Evolutionary conservation across 1,140 invertebrate species (phyloP), one percentile per base, ranked within the genome.

Genomic region (Drosophila leontia): DNA sequence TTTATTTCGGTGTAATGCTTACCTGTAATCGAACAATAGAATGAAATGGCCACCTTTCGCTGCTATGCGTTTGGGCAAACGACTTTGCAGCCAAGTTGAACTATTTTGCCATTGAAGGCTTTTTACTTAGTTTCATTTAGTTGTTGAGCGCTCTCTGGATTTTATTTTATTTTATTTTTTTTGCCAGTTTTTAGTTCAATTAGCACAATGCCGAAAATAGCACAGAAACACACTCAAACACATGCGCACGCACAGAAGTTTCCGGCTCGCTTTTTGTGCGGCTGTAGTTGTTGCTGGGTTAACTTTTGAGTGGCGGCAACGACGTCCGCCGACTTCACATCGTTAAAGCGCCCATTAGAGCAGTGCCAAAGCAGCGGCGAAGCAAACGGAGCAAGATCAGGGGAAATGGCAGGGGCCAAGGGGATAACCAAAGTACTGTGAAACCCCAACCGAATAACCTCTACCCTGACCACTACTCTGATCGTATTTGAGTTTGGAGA

Each of bases 91-190:
- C 26, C 58, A 61, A 42, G 60, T 70, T 77, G 23, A 75, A 50
- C 71, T 65, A 61, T 55, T 58, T 71, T 74, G 29, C 44, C 59
- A 78, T 87, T 84, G 72, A 90, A 75, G 85, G 85, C 77, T 72
- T 78, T 80, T 88, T 78, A 84, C 61, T 87, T 79, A 84, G 69
- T 88, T 88, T 77, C 77, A 80, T 80, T 78, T 80, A 71, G 64
- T 75, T 72, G 55, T 59, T 44, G 62, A 55, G 74, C 37, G 45
- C 45, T 72, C 37, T 74, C 67, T 72, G 51, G 71, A 39, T 59
- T 67, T 75, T 50, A 57, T 56, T 78, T 55, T n/a, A 7, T 41
- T 41, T 39, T 39, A 6, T n/a, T n/a, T 50, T 64, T 37, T 47
- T 47, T 7, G 15, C 62, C 37, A 72, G 75, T 82, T 87, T 84